These are phyloP conservation scores for Allacma fusca DNA, from an alignment of 2,888 invertebrate genomes.

Conservation along the genomic window DNA sequence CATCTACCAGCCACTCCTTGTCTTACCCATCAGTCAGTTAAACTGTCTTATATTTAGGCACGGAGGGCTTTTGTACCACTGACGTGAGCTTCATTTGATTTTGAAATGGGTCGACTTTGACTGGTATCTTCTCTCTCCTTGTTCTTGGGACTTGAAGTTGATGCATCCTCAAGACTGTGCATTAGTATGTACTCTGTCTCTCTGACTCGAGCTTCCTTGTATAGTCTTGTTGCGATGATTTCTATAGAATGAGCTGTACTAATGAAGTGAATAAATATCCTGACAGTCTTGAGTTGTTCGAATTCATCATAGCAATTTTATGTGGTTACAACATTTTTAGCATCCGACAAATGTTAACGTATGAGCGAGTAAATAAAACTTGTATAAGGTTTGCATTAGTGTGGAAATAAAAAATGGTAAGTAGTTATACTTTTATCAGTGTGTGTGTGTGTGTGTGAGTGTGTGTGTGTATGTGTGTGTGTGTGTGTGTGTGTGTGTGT, in stretches of 20 bases:
- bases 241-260: slow-evolving; percentile 48
- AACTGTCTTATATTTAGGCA: slow-evolving; percentile 40
- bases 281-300: slow-evolving; percentile 27
- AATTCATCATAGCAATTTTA: slow-evolving; percentile 8
- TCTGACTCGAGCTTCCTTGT: too few relatives aligned
- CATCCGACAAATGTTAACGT: slow-evolving; percentile 12
- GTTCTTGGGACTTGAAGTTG: background rate
- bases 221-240: slow-evolving; percentile 41
- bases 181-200: background rate
- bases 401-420: slow-evolving; percentile 10
- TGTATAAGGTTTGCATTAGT: background rate
- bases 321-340: slow-evolving; percentile 12
- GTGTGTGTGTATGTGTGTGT: too few relatives aligned
- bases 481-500: too few relatives aligned
- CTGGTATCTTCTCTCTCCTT: slow-evolving; percentile 2
- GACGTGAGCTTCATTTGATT: slow-evolving; percentile 40
- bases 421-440: slow-evolving; percentile 13
- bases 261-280: slow-evolving; percentile 44
- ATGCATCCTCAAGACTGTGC: background rate
- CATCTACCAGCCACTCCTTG: slow-evolving; percentile 52
- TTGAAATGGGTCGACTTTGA: slow-evolving; percentile 34
- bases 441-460: too few relatives aligned
- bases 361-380: background rate
- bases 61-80: slow-evolving; percentile 18
- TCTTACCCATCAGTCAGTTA: slow-evolving; percentile 46